Conservation (phyloP, 2,888 invertebrate genomes). For the Apotomis turbidana region DNA sequence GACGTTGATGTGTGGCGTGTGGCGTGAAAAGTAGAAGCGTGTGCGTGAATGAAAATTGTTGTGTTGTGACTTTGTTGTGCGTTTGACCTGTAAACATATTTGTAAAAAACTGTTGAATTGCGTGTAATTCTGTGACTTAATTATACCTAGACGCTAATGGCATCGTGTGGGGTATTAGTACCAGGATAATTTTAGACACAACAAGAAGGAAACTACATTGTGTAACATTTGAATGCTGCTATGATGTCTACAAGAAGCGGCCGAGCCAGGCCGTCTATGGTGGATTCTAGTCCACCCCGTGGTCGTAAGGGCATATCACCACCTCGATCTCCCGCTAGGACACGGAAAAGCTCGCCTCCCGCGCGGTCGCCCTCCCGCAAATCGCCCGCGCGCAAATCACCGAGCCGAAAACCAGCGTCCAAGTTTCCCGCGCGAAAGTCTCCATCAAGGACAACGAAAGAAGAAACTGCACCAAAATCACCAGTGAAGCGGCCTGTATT, state of each 20-base stretch:
- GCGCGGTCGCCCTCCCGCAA: slow-evolving; percentile 72
- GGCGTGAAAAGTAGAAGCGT: slow-evolving; percentile 55
- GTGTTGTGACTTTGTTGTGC: slow-evolving; percentile 47
- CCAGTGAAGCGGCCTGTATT: slow-evolving; percentile 67
- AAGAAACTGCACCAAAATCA: slow-evolving; percentile 57
- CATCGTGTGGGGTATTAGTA: slow-evolving; percentile 69
- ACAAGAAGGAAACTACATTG: slow-evolving; percentile 47
- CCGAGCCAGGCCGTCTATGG: slow-evolving; percentile 62
- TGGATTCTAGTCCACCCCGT: slow-evolving; percentile 68
- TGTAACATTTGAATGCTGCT: slow-evolving; percentile 45
- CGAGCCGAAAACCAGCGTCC: slow-evolving; percentile 71
- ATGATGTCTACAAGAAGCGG: slow-evolving; percentile 76
- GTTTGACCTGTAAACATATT: slow-evolving; percentile 45
- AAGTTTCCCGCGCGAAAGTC: slow-evolving; percentile 76
- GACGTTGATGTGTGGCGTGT: slow-evolving; percentile 60
- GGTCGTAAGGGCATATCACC: slow-evolving; percentile 72
- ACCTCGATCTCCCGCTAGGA: slow-evolving; percentile 76
- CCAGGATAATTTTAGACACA: slow-evolving; percentile 65
- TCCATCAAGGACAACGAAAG: slow-evolving; percentile 68
- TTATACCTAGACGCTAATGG: slow-evolving; percentile 49
- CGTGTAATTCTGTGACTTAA: slow-evolving; percentile 39
- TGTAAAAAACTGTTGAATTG: slow-evolving; percentile 38
- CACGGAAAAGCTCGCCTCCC: slow-evolving; percentile 69
- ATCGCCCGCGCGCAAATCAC: slow-evolving; percentile 81
- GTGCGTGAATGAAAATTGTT: slow-evolving; percentile 55